Evolutionary conservation across 2,113 vertebrate genomes (phyloP).

Genomic region (Malaclemys terrapin): DNA sequence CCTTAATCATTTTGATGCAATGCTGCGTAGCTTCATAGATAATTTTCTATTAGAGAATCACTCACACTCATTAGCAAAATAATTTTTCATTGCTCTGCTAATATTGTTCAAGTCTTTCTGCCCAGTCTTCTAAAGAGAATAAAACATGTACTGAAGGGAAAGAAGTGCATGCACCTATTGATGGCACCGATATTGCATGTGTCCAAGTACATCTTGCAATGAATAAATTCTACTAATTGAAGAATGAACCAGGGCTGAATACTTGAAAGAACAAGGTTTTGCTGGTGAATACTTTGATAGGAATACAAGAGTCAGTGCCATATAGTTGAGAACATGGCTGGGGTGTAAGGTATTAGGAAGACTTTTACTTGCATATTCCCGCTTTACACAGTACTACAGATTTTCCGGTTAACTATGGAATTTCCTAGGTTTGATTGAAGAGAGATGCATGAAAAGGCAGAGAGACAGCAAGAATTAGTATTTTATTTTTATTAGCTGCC

Average conservation of each 20-base stretch:
- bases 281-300: slow-evolving; percentile 4
- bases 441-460: not conserved
- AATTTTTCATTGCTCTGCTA: not conserved
- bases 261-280: slow-evolving; percentile 22
- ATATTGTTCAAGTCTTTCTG: not conserved
- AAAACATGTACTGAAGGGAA: not conserved
- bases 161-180: not conserved
- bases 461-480: not conserved
- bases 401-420: not conserved
- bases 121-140: not conserved
- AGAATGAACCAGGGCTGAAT: not conserved
- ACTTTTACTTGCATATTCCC: not conserved
- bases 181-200: not conserved
- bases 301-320: not conserved
- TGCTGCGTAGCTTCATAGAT: not conserved
- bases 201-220: slow-evolving; percentile 1
- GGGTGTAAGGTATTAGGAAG: not conserved
- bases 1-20: not conserved
- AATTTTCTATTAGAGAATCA: not conserved
- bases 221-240: slow-evolving; percentile 5
- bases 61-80: not conserved
- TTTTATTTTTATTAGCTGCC: not conserved
- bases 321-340: not conserved
- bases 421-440: not conserved
- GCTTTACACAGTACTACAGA: accelerated